phyloP scores from a whole-genome alignment of 1,140 invertebrate genomes.

The Drosophila pallidifrons region DNA sequence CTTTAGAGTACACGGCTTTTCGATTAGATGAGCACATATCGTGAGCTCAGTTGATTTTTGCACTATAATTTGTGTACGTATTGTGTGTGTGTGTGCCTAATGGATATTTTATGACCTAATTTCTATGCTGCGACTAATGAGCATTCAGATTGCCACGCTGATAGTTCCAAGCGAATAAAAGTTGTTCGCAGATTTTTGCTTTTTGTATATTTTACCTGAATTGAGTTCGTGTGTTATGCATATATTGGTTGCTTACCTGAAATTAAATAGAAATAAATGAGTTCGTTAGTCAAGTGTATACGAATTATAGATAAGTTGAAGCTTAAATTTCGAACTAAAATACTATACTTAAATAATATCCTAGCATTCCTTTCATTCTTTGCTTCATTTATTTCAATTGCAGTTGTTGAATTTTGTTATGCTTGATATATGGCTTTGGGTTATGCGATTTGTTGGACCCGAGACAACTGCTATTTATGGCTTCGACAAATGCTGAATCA shows the following conservation, averaged over 20 bases:
- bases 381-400: conserved; percentile 8
- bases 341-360: not conserved
- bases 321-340: not conserved
- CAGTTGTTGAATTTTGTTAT: conserved; percentile 3
- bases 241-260: conserved; percentile 58
- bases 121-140: conserved; percentile 49
- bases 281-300: not conserved
- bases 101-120: conserved; percentile 72
- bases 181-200: not conserved
- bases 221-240: not conserved
- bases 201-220: conserved; percentile 50
- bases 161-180: conserved; percentile 39
- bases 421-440: conserved; percentile 18
- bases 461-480: conserved; percentile 37
- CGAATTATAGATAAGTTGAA: not conserved
- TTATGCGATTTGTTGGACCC: conserved; percentile 5
- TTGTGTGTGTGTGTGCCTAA: conserved; percentile 48
- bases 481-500: conserved; percentile 48
- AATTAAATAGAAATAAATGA: conserved; percentile 40
- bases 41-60: not conserved
- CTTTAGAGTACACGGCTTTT: conserved; percentile 50
- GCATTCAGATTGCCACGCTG: conserved; percentile 52
- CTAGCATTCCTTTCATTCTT: not conserved
- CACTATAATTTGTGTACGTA: conserved; percentile 55
- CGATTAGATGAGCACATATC: conserved; percentile 57